phyloP scores from a whole-genome alignment of 1,140 invertebrate species.

The Listronotus oregonensis region DNA sequence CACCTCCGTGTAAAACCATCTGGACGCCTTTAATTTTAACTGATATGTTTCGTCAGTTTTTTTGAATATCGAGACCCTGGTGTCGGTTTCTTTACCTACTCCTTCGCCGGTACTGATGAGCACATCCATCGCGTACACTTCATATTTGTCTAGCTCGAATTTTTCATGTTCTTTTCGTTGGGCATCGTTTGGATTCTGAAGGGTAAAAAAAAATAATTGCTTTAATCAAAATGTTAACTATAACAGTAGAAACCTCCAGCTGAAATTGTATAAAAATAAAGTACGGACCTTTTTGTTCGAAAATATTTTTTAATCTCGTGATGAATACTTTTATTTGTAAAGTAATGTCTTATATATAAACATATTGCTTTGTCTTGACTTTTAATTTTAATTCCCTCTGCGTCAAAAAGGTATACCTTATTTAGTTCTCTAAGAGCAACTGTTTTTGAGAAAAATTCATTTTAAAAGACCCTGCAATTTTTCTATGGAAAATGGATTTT shows the following conservation, averaged over 20 bases:
- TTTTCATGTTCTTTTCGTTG: conserved; percentile 98
- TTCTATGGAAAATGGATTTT: too few relatives aligned
- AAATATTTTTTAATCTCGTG: too few relatives aligned
- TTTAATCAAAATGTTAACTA: too few relatives aligned
- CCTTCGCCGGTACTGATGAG: conserved; percentile 92
- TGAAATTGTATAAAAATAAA: background rate
- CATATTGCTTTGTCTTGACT: too few relatives aligned
- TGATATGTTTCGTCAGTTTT: conserved; percentile 98
- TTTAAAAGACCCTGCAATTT: too few relatives aligned
- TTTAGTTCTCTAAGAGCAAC: too few relatives aligned
- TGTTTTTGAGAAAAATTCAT: too few relatives aligned
- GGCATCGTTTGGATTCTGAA: conserved; percentile 81
- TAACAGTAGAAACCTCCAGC: background rate
- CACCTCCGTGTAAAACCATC: conserved; percentile 92
- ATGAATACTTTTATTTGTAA: too few relatives aligned
- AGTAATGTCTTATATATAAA: too few relatives aligned
- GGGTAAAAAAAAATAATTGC: conserved; percentile 9
- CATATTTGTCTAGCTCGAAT: conserved; percentile 92
- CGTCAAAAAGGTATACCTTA: too few relatives aligned
- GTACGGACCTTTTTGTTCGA: too few relatives aligned
- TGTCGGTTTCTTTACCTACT: conserved; percentile 86
- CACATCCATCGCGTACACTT: conserved; percentile 99
- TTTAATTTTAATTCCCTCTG: too few relatives aligned
- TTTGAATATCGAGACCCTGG: conserved; percentile 96
- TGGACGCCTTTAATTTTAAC: conserved; percentile 95